Base-by-base conservation (phyloP, 2,113 vertebrate genomes). In the Hydrochoerus hydrochaeris region DNA sequence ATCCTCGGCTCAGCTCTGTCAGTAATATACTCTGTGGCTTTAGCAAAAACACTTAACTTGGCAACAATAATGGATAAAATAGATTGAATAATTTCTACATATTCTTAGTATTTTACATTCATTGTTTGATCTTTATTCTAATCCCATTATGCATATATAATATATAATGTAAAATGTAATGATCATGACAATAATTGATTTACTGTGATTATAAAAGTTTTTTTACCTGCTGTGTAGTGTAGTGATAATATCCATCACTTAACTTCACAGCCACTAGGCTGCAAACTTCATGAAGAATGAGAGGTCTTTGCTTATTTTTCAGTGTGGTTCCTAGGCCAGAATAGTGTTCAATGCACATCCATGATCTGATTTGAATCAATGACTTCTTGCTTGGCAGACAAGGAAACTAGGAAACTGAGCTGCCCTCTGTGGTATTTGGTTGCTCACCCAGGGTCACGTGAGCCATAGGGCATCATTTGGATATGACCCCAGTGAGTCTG, bases 341-440 rank as follows among this genome's bases (percentile, higher is more conserved):
- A 16, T 3, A 8, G 38, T 6, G 32, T 65, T 58, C 26, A 44
- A 9, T 9, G 35, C 28, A 16, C n/a, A 5, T 77, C 7, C 30
- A 8, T 84, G 60, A 26, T 44, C 46, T 30, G 7, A 63, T n/a
- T 9, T 16, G 35, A 81, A 54, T 54, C 41, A 10, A 0, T 5
- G 60, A 38, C 30, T 82, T 49, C 46, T 28, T 22, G 14, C 35
- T 54, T 30, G 44, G 38, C 3, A 20, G n/a, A 65, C 0, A 17
- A 44, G 19, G 63, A n/a, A 35, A 46, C 44, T 17, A 44, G 19
- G 63, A n/a, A 35, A 46, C 44, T 17, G 67, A 83, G 49, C 4
- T 5, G 14, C 10, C 5, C 7, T 2, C 7, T 2, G n/a, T 26
- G 2, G 35, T 28, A 8, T 17, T 1, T 7, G n/a, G 22, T 44